Evolutionary conservation across 2,888 invertebrate genomes (phyloP).

Genomic region (Cryptocheilus praepositus): DNA sequence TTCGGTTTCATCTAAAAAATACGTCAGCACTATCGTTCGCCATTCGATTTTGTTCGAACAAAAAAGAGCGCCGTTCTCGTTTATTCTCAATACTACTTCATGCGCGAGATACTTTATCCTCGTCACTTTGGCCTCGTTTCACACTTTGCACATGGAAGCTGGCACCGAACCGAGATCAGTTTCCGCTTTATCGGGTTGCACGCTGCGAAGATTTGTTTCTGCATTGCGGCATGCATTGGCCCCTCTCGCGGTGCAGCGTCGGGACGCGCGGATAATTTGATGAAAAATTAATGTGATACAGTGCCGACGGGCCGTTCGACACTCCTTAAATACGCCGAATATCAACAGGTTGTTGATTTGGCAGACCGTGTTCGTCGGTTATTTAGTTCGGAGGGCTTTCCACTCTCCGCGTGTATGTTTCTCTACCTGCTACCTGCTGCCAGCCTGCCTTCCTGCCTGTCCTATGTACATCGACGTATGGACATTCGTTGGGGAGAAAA

Average conservation of each 20-base stretch:
- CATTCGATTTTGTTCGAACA: too few relatives aligned
- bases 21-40: too few relatives aligned
- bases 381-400: constrained; percentile 39
- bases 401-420: neutral
- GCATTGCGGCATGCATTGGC: neutral
- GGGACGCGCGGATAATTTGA: constrained; percentile 34
- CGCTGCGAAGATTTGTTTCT: constrained; percentile 19
- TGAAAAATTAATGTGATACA: constrained; percentile 35
- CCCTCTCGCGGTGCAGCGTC: neutral
- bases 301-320: constrained; percentile 4
- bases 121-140: too few relatives aligned
- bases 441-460: too few relatives aligned
- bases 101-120: constrained; percentile 7
- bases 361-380: constrained; percentile 48
- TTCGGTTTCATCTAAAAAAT: too few relatives aligned
- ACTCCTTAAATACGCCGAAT: constrained; percentile 56
- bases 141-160: too few relatives aligned
- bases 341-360: constrained; percentile 62
- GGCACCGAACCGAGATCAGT: constrained; percentile 25
- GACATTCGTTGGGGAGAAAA: too few relatives aligned
- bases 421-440: neutral
- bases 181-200: constrained; percentile 29
- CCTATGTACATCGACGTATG: too few relatives aligned
- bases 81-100: constrained; percentile 17
- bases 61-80: constrained; percentile 28